Evolutionary conservation across 1,140 invertebrate genomes (phyloP), one percentile per base, ranked within the genome.

Genomic region (Heliconius himera): DNA sequence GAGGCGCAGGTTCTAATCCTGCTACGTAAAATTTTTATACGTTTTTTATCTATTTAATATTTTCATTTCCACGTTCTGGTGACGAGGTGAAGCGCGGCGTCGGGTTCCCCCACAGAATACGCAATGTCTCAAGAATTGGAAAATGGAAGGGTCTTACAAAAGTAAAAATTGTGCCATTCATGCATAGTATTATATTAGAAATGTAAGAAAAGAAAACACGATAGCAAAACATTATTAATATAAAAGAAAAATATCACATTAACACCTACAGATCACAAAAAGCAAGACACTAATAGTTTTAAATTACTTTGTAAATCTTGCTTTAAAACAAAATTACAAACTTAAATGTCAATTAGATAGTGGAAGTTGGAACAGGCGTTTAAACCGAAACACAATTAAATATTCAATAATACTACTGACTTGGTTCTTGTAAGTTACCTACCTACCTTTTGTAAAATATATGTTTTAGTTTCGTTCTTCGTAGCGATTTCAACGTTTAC

Each of bases 281-380:
- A 46, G 41, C 41, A 29, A 66, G 26, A 29, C 22, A 66, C 60
- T 26, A 66, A 16, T 60, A 76, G 56, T 76, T 76, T 70, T 76
- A 46, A 76, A 70, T 76, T 49, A 76, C 66, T 76, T 70, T 38
- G 20, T 76, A 70, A 76, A 76, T 22, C 18, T 76, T 76, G 29
- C 29, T 66, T 26, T 66, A n/a, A 77, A 73, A 73, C 76, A 56
- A 77, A 77, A 26, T 49, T 77, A 72, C 71, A n/a, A 77, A 77
- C 33, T 77, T 73, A 73, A 77, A 77, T 77, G 70, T 77, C 76
- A 77, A 77, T 76, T 49, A 70, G 29, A 46, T 46, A 46, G 56
- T 38, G 18, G 36, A 49, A 76, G 60, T 76, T 70, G 46, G 18
- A 16, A 60, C 54, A 70, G 70, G 29, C 33, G 76, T 72, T 72